These are phyloP conservation scores for Trachelus stipa DNA, from an alignment of 2,888 invertebrate genomes.

Conservation along the genomic window DNA sequence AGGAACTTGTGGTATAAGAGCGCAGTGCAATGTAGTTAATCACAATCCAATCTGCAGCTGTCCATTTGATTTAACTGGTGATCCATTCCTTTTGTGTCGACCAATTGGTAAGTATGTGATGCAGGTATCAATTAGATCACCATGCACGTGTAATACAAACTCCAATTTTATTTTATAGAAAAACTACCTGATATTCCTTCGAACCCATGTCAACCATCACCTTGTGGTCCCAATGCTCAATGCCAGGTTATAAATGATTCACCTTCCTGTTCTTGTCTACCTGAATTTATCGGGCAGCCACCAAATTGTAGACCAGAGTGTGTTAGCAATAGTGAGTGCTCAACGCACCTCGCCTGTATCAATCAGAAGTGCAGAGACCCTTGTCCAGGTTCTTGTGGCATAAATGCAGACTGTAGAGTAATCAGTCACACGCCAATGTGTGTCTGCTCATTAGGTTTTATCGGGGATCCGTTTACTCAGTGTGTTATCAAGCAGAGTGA, in stretches of 20 bases:
- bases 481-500: conserved; percentile 40
- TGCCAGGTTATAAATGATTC: conserved; percentile 74
- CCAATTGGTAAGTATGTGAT: conserved; percentile 30
- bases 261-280: conserved; percentile 74
- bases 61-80: conserved; percentile 72
- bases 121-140: background rate
- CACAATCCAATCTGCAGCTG: conserved; percentile 77
- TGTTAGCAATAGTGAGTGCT: conserved; percentile 79
- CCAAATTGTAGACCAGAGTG: conserved; percentile 84
- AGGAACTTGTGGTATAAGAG: conserved; percentile 72
- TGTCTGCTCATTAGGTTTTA: conserved; percentile 70
- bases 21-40: conserved; percentile 73
- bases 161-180: conserved; percentile 17
- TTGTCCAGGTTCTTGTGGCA: conserved; percentile 82
- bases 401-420: conserved; percentile 79
- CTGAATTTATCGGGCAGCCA: conserved; percentile 79
- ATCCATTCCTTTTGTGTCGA: conserved; percentile 68
- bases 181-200: conserved; percentile 28
- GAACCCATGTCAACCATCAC: conserved; percentile 60
- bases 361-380: conserved; percentile 83
- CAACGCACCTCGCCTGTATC: conserved; percentile 79
- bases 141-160: background rate
- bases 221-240: conserved; percentile 71
- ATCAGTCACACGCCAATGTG: conserved; percentile 83
- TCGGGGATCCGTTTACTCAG: conserved; percentile 72